Conservation (phyloP, 2,797 vertebrate genomes). For the Protonibea diacanthus region DNA sequence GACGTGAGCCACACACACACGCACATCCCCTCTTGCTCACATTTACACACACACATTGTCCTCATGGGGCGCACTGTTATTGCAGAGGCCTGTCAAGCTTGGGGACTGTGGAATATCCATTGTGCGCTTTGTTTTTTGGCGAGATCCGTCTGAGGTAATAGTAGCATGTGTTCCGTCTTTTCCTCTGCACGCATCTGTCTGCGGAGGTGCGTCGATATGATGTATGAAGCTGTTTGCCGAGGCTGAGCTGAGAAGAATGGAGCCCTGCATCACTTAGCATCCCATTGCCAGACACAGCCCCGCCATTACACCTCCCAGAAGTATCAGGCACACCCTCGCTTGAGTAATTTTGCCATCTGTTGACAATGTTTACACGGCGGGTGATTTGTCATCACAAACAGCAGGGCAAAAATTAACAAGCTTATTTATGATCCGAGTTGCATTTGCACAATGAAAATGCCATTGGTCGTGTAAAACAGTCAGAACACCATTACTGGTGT, state of each 20-base stretch:
- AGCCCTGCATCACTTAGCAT: slow-evolving; percentile 76
- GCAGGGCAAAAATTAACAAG: slow-evolving; percentile 76
- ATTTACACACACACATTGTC: not conserved
- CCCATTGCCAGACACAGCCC: slow-evolving; percentile 70
- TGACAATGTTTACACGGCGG: slow-evolving; percentile 81
- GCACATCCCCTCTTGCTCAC: slow-evolving; percentile 11
- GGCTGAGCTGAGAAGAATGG: slow-evolving; percentile 75
- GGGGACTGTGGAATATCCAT: slow-evolving; percentile 48
- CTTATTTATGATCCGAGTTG: slow-evolving; percentile 76
- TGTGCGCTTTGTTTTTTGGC: slow-evolving; percentile 50
- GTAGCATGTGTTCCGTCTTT: slow-evolving; percentile 59
- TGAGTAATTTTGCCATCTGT: slow-evolving; percentile 85
- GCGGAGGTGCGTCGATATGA: slow-evolving; percentile 50
- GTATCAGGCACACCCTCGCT: slow-evolving; percentile 70
- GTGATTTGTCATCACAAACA: slow-evolving; percentile 82
- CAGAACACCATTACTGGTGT: slow-evolving; percentile 28
- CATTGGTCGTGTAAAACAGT: slow-evolving; percentile 66
- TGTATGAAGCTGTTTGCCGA: slow-evolving; percentile 69
- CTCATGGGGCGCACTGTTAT: slow-evolving; percentile 32
- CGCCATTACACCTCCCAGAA: slow-evolving; percentile 78
- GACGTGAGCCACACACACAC: slow-evolving; percentile 3
- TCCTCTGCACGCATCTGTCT: slow-evolving; percentile 55
- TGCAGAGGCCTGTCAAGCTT: slow-evolving; percentile 45
- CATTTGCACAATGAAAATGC: slow-evolving; percentile 71
- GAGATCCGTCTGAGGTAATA: slow-evolving; percentile 52